Evolutionary conservation across 1,140 invertebrate species (phyloP), one percentile per base, ranked within the genome.

Genomic region (Drosophila tsacasi): DNA sequence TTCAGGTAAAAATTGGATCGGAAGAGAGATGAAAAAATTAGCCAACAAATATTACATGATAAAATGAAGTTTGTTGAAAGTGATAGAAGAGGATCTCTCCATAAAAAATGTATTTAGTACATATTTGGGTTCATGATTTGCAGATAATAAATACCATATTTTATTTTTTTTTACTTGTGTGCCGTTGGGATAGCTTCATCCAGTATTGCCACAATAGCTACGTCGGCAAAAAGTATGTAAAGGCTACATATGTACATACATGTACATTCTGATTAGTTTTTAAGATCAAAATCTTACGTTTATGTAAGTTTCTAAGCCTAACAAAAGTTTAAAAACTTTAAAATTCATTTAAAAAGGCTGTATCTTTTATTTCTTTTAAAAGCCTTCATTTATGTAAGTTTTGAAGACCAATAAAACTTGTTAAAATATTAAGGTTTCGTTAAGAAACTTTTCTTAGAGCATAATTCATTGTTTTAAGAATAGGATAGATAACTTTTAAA

Each of bases 1-100:
- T 73, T 42, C 71, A 87, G 83, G 79, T 87, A 87, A 86, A 62
- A 86, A 58, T 47, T 27, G 15, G 19, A 54, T 54, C 19, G 19
- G 19, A 54, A 54, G 32, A 40, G 40, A 39, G 27, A 25, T 8
- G 55, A 40, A 67, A 69, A 30, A 52, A 60, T 21, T 27, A 62
- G 50, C 47, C 27, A 85, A 78, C 47, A 57, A 72, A 79, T 79
- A 83, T 86, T 87, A 86, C 76, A 85, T 85, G 69, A 83, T 83
- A 83, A 76, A 66, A 86, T 65, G 55, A 77, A 6, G 44, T 58
- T 77, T 62, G 17, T 25, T 32, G 23, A 12, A 30, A 27, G 21
- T n/a, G 8, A 58, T 17, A 32, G 15, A 42, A 44, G 13, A 27
- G 7, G 13, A 9, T 50, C n/a, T 9, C 12, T 37, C 12, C 21